Evolutionary conservation across 2,113 vertebrate genomes (phyloP), one percentile per base, ranked within the genome.

Genomic region (Campylorhamphus procurvoides): DNA sequence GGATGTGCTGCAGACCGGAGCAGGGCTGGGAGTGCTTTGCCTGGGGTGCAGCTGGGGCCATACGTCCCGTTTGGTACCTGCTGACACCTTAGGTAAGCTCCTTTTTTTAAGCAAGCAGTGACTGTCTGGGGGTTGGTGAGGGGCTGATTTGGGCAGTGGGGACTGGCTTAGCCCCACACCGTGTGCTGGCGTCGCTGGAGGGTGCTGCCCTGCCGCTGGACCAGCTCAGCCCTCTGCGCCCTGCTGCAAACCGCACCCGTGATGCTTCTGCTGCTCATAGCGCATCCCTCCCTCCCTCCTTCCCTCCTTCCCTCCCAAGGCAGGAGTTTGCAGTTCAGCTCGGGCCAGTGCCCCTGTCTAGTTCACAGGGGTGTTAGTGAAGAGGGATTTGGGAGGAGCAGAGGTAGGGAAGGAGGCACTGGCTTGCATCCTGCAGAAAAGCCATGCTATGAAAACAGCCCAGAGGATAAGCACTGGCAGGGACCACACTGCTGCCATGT

Each of bases 1-100:
- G 87, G 94, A 96, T 93, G 91, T 90, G 86, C 94, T 97, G 94
- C 92, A 96, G 94, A 82, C 69, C 37, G 0, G 49, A 85, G 46
- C 75, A 69, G 90, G 55, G 49, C 88, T 58, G 75, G 42, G 11
- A 25, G 31, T 12, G 73, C 78, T 78, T 23, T 55, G 42, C 49
- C 71, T 49, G 76, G 55, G 28, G 31, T 53, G 66, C 44, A 63
- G 62, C 59, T 58, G 67, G 28, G 68, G 67, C 68, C 29, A 0
- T 9, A 3, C 0, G 0, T 64, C 49, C 74, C 2, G 0, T 72
- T 74, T 50, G 49, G 42, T 69, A 18, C 73, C 63, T 66, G 1
- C 46, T 40, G 63, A 33, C 77, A 15, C 6, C 0, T 29, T 42
- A 42, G 67, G 35, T 29, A n/a, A 44, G 20, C 13, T 7, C 5